phyloP scores from a whole-genome alignment of 2,797 vertebrate genomes.

The Ctenosaura bakeri region DNA sequence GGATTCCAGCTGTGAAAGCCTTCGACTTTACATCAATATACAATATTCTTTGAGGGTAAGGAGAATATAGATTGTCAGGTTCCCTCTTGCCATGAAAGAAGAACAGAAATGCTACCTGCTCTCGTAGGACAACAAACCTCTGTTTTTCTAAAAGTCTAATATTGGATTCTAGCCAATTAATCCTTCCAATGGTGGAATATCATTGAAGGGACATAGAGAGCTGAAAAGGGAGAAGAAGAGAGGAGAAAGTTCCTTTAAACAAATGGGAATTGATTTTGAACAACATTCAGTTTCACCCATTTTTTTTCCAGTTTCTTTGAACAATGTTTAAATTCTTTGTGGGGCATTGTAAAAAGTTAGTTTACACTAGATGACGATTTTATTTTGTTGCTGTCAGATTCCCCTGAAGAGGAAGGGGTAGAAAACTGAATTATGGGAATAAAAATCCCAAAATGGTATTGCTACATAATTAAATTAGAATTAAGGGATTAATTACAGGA shows the following conservation, averaged over 20 bases:
- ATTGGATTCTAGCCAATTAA: background rate
- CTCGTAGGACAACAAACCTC: too few species aligned
- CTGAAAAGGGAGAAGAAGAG: background rate
- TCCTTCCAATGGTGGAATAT: background rate
- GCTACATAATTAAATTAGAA: background rate
- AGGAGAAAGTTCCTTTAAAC: background rate
- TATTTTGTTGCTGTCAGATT: background rate
- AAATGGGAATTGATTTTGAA: background rate
- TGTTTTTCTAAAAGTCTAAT: background rate
- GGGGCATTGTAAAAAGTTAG: background rate
- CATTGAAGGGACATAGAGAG: background rate
- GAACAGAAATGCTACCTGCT: too few species aligned
- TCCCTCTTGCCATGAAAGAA: background rate
- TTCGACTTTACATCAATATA: too few species aligned
- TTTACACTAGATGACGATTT: background rate
- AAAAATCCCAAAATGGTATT: background rate
- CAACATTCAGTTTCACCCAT: background rate
- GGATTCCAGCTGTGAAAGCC: too few species aligned
- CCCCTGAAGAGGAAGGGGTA: background rate
- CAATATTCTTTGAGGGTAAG: background rate
- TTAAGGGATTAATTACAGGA: background rate
- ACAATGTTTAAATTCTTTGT: background rate
- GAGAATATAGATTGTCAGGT: background rate
- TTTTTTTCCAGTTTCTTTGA: background rate
- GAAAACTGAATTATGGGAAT: background rate